Evolutionary conservation across 1,140 invertebrate genomes (phyloP).

Genomic region (Vanessa atalanta): DNA sequence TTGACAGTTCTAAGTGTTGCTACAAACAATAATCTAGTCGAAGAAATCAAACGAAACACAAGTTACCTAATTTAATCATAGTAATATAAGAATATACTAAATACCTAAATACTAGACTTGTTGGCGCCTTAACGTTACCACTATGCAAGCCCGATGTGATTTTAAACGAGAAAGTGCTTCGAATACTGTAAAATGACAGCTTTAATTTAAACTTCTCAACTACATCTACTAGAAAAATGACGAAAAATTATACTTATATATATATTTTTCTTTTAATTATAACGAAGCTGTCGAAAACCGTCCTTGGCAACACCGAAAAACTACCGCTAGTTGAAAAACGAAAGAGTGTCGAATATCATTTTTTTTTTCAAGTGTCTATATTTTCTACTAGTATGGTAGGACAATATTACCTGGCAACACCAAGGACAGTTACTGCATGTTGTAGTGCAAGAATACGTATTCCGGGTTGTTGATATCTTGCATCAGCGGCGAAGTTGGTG

Average conservation of each 20-base stretch:
- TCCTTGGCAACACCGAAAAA: constrained; percentile 16
- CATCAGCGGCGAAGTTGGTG: constrained; percentile 90
- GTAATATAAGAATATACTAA: constrained; percentile 48
- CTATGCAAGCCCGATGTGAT: constrained; percentile 48
- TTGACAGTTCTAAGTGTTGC: neutral
- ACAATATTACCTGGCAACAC: constrained; percentile 18
- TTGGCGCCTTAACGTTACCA: constrained; percentile 48
- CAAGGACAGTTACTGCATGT: constrained; percentile 83
- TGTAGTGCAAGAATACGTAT: constrained; percentile 90
- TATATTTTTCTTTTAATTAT: neutral
- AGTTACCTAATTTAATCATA: constrained; percentile 41
- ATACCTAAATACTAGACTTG: constrained; percentile 60
- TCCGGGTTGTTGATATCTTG: constrained; percentile 82
- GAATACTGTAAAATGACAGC: constrained; percentile 43
- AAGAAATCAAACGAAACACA: constrained; percentile 45
- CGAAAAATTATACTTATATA: neutral
- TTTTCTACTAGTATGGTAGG: constrained; percentile 22
- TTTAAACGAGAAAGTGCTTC: constrained; percentile 48
- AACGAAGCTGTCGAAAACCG: constrained; percentile 12
- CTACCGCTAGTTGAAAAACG: too few species aligned
- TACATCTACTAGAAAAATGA: constrained; percentile 7
- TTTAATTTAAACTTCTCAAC: neutral
- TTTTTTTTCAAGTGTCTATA: neutral
- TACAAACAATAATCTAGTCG: constrained; percentile 20
- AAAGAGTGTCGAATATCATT: neutral